Evolutionary conservation across 2,888 invertebrate species (phyloP).

Genomic region (Xiphydria camelus): DNA sequence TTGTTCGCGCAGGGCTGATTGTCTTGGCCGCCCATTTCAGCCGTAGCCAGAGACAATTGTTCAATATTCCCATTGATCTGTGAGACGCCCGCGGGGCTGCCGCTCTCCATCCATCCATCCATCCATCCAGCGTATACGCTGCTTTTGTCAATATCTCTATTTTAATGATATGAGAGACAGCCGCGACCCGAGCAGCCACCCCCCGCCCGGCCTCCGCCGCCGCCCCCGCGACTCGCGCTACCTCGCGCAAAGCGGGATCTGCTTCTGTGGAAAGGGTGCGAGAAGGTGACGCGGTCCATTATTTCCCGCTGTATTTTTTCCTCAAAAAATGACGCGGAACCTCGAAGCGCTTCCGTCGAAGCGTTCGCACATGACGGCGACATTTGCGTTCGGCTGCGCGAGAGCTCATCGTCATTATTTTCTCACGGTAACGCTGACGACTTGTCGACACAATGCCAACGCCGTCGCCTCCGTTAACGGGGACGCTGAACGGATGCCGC

Average conservation of each 20-base stretch:
- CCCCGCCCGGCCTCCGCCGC: conserved; percentile 26
- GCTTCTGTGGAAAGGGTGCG: too few relatives aligned
- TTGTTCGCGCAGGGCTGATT: conserved; percentile 56
- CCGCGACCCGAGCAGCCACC: conserved; percentile 12
- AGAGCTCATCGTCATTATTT: conserved; percentile 30
- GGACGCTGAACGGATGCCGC: too few relatives aligned
- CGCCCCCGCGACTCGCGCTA: too few relatives aligned
- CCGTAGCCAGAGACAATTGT: conserved; percentile 57
- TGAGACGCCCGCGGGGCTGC: conserved; percentile 42
- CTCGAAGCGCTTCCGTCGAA: conserved; percentile 26
- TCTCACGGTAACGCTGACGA: too few relatives aligned
- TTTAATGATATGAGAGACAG: conserved; percentile 57
- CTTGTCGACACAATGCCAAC: too few relatives aligned
- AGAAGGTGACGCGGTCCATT: conserved; percentile 26
- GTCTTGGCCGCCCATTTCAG: conserved; percentile 56
- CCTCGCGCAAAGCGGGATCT: too few relatives aligned
- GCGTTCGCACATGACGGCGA: conserved; percentile 19
- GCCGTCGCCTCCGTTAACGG: too few relatives aligned
- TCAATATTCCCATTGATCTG: conserved; percentile 59
- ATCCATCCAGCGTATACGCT: conserved; percentile 23
- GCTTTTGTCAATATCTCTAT: conserved; percentile 56
- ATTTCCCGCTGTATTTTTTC: conserved; percentile 34
- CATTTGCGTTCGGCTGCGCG: too few relatives aligned
- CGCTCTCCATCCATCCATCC: conserved; percentile 23
- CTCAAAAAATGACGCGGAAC: conserved; percentile 28